A percentile compares a stretch with the other conserved stretches of the same genome.
phyloP scores from a whole-genome alignment of 2,797 vertebrate species.

The Pseudochirops cupreus region DNA sequence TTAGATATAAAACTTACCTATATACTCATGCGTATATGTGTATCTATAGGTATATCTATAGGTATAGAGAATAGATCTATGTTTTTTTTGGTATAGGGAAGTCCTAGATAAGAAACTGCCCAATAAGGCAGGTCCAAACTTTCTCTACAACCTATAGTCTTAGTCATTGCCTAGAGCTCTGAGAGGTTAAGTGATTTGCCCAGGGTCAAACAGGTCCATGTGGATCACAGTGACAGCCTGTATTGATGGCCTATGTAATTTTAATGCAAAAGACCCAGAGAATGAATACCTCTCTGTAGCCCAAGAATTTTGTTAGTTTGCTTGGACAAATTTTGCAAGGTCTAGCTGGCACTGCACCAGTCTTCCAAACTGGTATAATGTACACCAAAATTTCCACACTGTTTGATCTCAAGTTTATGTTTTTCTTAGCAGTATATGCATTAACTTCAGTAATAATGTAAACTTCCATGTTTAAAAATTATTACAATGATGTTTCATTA shows the following conservation, averaged over 20 bases:
- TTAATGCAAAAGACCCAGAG: constrained; percentile 14
- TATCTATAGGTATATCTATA: background rate
- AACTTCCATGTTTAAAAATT: constrained; percentile 23
- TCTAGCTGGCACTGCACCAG: background rate
- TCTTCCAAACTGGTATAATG: background rate
- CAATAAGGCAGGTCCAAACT: background rate
- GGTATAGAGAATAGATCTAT: background rate
- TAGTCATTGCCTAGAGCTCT: background rate
- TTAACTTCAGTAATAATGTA: constrained; percentile 17
- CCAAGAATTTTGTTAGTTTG: constrained; percentile 39
- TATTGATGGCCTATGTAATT: constrained; percentile 11
- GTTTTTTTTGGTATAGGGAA: background rate
- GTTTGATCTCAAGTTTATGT: constrained; percentile 11
- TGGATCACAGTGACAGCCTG: constrained; percentile 34
- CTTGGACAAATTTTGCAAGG: constrained; percentile 24
- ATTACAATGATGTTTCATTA: constrained; percentile 21
- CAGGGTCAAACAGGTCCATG: constrained; percentile 1
- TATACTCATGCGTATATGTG: background rate
- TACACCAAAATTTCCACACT: constrained; percentile 21
- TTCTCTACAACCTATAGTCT: background rate
- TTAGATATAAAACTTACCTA: background rate
- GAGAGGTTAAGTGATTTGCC: constrained; percentile 1
- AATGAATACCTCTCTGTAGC: constrained; percentile 14
- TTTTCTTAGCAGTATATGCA: background rate
- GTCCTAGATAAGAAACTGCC: background rate